Evolutionary conservation across 2,888 invertebrate genomes (phyloP).

Genomic region (Drosophila incognita): DNA sequence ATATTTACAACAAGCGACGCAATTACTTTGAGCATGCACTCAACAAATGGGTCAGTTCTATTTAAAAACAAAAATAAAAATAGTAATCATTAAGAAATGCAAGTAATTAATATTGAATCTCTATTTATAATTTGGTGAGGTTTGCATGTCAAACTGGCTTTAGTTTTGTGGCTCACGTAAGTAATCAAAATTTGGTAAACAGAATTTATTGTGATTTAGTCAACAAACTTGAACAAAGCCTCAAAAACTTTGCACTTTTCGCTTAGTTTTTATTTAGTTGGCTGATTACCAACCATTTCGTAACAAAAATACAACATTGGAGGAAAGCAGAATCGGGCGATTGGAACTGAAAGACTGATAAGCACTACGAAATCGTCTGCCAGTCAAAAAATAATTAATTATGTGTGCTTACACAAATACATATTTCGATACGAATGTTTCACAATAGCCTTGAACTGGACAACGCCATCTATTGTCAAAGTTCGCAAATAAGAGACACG

Average conservation of each 20-base stretch:
- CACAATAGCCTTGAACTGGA: slow-evolving; percentile 37
- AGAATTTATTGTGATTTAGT: slow-evolving; percentile 35
- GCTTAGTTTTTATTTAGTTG: slow-evolving; percentile 7
- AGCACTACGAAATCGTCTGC: slow-evolving; percentile 36
- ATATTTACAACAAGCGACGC: slow-evolving; percentile 1
- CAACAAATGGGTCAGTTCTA: slow-evolving; percentile 15
- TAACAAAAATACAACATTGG: slow-evolving; percentile 61
- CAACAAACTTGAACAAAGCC: slow-evolving; percentile 24
- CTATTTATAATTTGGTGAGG: background rate
- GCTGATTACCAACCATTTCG: slow-evolving; percentile 59
- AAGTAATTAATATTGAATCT: background rate
- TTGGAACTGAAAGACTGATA: slow-evolving; percentile 37
- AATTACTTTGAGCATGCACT: slow-evolving; percentile 26
- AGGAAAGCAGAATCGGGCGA: slow-evolving; percentile 29
- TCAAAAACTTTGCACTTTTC: slow-evolving; percentile 39
- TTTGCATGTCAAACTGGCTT: background rate
- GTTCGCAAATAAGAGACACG: slow-evolving; percentile 30
- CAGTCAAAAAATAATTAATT: slow-evolving; percentile 13
- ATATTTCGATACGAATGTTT: slow-evolving; percentile 3
- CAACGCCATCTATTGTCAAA: slow-evolving; percentile 36
- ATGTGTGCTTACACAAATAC: slow-evolving; percentile 5
- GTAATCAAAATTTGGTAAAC: slow-evolving; percentile 11
- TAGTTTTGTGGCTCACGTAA: background rate
- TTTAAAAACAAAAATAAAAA: background rate
- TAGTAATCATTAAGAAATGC: background rate